phyloP scores from a whole-genome alignment of 2,113 vertebrate species.

The Amphiprion ocellaris region DNA sequence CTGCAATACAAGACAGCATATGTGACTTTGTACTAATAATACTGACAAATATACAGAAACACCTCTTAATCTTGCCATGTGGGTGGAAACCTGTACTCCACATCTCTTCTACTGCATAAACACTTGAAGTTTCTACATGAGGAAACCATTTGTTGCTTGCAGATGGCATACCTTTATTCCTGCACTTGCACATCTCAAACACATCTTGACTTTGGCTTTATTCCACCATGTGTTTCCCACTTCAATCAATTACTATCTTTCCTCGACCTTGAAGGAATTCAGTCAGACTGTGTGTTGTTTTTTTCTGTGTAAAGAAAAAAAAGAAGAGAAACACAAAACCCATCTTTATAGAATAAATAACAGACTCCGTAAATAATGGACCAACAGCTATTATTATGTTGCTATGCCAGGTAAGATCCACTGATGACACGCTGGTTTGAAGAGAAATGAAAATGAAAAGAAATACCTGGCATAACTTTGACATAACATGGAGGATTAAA shows the following conservation, averaged over 20 bases:
- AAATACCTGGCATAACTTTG: not conserved
- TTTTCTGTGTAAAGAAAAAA: not conserved
- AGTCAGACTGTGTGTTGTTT: not conserved
- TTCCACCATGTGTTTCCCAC: not conserved
- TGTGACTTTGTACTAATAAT: not conserved
- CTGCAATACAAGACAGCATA: not conserved
- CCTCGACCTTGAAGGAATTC: slow-evolving; percentile 6
- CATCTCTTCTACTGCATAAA: not conserved
- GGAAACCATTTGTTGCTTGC: not conserved
- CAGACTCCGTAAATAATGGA: not conserved
- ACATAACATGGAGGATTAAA: not conserved
- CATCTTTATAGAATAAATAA: not conserved
- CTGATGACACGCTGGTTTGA: not conserved
- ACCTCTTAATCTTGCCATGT: not conserved
- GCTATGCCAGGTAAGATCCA: not conserved
- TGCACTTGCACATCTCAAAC: not conserved
- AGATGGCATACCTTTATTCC: not conserved
- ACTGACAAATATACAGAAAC: not conserved
- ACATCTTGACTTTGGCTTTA: slow-evolving; percentile 4
- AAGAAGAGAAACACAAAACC: not conserved
- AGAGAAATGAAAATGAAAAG: not conserved
- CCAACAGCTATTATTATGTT: not conserved
- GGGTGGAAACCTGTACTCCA: slow-evolving; percentile 6
- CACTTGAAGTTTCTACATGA: not conserved
- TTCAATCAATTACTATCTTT: not conserved